Conservation (phyloP, 2,113 vertebrate genomes). For the Paedocypris sp. region DNA sequence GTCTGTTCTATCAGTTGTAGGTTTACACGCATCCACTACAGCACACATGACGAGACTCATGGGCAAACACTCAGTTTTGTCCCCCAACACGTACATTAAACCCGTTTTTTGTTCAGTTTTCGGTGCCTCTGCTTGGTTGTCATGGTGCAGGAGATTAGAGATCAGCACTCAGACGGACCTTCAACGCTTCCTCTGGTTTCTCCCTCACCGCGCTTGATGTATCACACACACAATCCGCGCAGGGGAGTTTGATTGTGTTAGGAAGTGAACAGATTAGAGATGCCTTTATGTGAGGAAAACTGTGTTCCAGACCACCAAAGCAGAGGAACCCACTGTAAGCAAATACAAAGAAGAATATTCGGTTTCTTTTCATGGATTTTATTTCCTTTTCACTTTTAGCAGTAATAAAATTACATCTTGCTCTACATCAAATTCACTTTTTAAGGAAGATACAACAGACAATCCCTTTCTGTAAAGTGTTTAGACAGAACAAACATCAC, state of each 20-base stretch:
- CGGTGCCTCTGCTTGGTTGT: conserved; percentile 26
- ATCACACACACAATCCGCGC: conserved; percentile 29
- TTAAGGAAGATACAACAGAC: conserved; percentile 41
- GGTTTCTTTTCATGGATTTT: conserved; percentile 1
- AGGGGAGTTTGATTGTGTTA: conserved; percentile 36
- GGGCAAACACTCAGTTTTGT: too few relatives aligned
- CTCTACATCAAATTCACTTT: conserved; percentile 38
- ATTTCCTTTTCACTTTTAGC: conserved; percentile 30
- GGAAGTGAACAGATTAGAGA: conserved; percentile 30
- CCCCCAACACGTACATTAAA: background rate
- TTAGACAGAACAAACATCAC: conserved; percentile 14
- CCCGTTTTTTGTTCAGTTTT: background rate
- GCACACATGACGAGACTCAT: too few relatives aligned
- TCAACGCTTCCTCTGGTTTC: conserved; percentile 19
- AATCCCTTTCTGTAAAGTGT: conserved; percentile 20
- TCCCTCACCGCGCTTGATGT: conserved; percentile 29
- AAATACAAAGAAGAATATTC: background rate
- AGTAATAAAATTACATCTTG: conserved; percentile 52
- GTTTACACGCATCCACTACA: too few relatives aligned
- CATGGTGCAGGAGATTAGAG: conserved; percentile 37
- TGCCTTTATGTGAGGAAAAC: conserved; percentile 20
- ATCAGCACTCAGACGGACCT: conserved; percentile 28
- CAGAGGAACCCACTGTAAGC: background rate
- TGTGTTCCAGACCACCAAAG: background rate
- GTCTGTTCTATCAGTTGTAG: too few relatives aligned